Percentiles rank a stretch among this genome's conserved stretches.
Conservation (phyloP, 2,888 invertebrate genomes). For the Euplexia lucipara region DNA sequence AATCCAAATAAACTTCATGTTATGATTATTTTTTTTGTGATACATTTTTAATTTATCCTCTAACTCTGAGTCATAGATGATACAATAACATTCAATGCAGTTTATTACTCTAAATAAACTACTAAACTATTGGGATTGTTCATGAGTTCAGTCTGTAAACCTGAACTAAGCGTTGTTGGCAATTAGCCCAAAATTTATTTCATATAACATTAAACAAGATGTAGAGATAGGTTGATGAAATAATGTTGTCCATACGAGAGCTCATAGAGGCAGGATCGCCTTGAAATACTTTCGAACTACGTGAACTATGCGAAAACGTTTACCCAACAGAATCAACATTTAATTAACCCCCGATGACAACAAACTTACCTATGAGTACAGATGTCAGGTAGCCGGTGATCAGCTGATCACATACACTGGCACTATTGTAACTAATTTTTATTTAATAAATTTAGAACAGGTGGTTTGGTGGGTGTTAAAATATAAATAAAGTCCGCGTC, state of each 20-base stretch:
- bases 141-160: slow-evolving; percentile 39
- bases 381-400: slow-evolving; percentile 62
- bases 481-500: slow-evolving; percentile 63
- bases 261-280: slow-evolving; percentile 84
- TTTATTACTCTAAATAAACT: slow-evolving; percentile 22
- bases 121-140: slow-evolving; percentile 10
- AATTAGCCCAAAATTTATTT: slow-evolving; percentile 43
- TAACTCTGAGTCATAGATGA: slow-evolving; percentile 16
- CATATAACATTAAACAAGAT: slow-evolving; percentile 35
- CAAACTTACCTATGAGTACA: slow-evolving; percentile 78
- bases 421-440: slow-evolving; percentile 54
- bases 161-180: slow-evolving; percentile 29
- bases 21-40: not conserved
- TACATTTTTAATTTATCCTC: not conserved
- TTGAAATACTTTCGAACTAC: slow-evolving; percentile 90
- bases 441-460: slow-evolving; percentile 51
- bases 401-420: slow-evolving; percentile 60
- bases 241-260: slow-evolving; percentile 69
- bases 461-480: slow-evolving; percentile 65
- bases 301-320: slow-evolving; percentile 88
- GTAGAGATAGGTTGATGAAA: slow-evolving; percentile 62
- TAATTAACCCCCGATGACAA: slow-evolving; percentile 71
- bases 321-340: slow-evolving; percentile 81
- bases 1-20: slow-evolving; percentile 8
- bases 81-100: slow-evolving; percentile 6